Evolutionary conservation across 2,888 invertebrate species (phyloP).

Genomic region (Linnaemya tessellans): DNA sequence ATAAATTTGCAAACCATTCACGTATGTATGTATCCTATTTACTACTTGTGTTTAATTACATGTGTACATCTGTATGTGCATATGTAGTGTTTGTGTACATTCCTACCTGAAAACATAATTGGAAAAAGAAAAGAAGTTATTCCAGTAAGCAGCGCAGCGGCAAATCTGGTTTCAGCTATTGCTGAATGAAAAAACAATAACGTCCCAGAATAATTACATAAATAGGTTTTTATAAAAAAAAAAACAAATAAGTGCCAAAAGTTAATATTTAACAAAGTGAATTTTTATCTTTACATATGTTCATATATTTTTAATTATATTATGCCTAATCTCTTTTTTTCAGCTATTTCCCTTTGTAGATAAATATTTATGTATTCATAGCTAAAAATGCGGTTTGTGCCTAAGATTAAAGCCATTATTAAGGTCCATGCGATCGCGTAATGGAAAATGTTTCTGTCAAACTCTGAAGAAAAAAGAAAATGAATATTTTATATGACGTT

Average conservation of each 20-base stretch:
- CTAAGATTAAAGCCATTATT: slow-evolving; percentile 16
- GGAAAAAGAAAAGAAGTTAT: background rate
- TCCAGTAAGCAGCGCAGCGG: slow-evolving; percentile 17
- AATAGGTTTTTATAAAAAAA: background rate
- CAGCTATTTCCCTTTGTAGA: slow-evolving; percentile 21
- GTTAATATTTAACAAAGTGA: slow-evolving; percentile 22
- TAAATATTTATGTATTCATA: slow-evolving; percentile 7
- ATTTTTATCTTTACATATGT: background rate
- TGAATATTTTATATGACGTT: too few species aligned
- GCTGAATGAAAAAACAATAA: slow-evolving; percentile 5
- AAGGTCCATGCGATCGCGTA: too few species aligned
- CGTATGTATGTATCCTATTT: background rate
- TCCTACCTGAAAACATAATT: background rate
- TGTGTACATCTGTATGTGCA: too few species aligned
- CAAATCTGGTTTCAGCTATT: slow-evolving; percentile 7
- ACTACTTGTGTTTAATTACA: slow-evolving; percentile 2
- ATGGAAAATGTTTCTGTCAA: too few species aligned
- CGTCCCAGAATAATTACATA: slow-evolving; percentile 10
- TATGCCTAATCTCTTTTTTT: slow-evolving; percentile 22
- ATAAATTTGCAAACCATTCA: too few species aligned
- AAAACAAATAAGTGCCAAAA: slow-evolving; percentile 38
- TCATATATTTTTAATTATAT: background rate
- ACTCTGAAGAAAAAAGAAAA: too few species aligned
- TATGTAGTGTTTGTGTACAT: too few species aligned
- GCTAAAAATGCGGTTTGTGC: slow-evolving; percentile 52